Evolutionary conservation across 2,113 vertebrate genomes (phyloP), one percentile per base, ranked within the genome.

Genomic region (Octodon degus): DNA sequence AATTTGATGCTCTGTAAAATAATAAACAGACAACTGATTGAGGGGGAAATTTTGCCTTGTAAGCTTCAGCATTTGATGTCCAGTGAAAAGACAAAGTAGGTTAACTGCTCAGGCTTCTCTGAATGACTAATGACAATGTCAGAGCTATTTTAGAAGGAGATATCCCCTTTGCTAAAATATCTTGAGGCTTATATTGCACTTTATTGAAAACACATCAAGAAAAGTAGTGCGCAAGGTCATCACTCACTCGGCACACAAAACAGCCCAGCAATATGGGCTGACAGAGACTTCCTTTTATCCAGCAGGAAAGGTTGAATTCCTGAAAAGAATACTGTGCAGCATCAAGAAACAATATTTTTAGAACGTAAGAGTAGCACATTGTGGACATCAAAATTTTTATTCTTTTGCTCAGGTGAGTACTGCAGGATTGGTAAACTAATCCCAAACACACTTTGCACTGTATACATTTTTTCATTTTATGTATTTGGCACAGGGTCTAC

Each of bases 221-320:
- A 95, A 96, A 94, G 1, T 13, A 91, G 10, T 30, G 8, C 60
- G 94, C 85, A 96, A 97, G 82, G 76, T 97, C 92, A 95, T 25
- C 25, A 74, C 89, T 91, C 47, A 63, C 58, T 82, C 40, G 83
- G 83, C 97, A 90, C 85, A 97, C 9, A 30, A 97, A 96, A 77
- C 5, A 96, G 70, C 12, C 9, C 97, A 90, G 96, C 96, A 91
- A 97, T 77, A 94, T 74, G 95, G 50, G 72, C 2, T 90, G 85
- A 37, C 83, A 95, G 70, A 97, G 95, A 89, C 50, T 65, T 98
- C 74, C 90, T 90, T 98, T 93, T 95, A 96, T 96, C 80, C 95
- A 89, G 60, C 10, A 86, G 3, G 11, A 62, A 96, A 97, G 96
- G 94, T 25, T 91, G 93, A 98, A 97, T 96, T 97, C 95, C n/a